These are phyloP conservation scores for Chloroclystis v-ata DNA, from an alignment of 2,888 invertebrate species.

Conservation along the genomic window DNA sequence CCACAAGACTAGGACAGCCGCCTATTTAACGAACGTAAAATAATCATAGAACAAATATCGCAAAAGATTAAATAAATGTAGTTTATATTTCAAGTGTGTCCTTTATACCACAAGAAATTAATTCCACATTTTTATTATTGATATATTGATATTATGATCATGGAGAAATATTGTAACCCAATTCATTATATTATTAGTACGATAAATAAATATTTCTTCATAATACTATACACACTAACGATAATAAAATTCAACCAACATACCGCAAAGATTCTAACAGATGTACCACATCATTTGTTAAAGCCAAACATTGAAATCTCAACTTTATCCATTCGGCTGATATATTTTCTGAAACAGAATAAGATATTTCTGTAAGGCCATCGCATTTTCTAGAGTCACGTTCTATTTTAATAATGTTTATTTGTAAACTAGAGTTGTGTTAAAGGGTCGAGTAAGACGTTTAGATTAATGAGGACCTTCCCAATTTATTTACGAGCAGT, in stretches of 20 bases:
- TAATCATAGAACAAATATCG: constrained; percentile 39
- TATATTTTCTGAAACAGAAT: constrained; percentile 78
- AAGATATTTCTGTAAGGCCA: constrained; percentile 14
- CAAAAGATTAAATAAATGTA: constrained; percentile 21
- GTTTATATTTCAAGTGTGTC: constrained; percentile 21
- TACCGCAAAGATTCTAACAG: constrained; percentile 83
- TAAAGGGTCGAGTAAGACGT: constrained; percentile 20
- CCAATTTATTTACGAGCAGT: constrained; percentile 24
- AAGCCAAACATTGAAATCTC: constrained; percentile 85
- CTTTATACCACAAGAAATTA: constrained; percentile 26
- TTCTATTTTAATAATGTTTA: constrained; percentile 21
- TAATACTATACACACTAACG: constrained; percentile 43
- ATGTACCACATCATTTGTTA: constrained; percentile 82
- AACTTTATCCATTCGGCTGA: constrained; percentile 88
- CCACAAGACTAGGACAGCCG: no score
- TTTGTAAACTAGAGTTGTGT: constrained; percentile 15
- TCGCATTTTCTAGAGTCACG: constrained; percentile 12
- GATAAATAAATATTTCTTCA: constrained; percentile 66
- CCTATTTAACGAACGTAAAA: no score
- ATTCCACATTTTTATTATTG: constrained; percentile 29
- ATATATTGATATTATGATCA: constrained; percentile 40
- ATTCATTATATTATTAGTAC: neutral
- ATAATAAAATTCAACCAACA: constrained; percentile 44
- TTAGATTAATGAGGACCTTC: constrained; percentile 27
- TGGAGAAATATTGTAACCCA: constrained; percentile 61